Percentiles rank a stretch among this genome's conserved stretches.
phyloP scores from a whole-genome alignment of 2,797 vertebrate genomes.

The Rhodeus uyekii region DNA sequence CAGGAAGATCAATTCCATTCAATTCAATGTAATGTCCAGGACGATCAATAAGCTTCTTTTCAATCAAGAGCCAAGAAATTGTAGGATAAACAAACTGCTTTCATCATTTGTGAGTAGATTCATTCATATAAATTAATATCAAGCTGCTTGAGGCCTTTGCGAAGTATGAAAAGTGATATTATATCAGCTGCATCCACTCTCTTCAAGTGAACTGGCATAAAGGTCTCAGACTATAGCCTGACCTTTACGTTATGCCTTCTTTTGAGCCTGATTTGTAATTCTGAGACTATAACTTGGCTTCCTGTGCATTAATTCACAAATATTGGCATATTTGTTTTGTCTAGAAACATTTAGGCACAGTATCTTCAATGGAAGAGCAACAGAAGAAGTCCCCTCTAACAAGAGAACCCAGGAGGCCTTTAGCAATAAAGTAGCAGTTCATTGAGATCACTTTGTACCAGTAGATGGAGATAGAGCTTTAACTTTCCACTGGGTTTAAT shows the following conservation, averaged over 20 bases:
- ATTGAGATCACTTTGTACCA: neutral
- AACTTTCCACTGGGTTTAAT: neutral
- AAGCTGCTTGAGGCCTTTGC: neutral
- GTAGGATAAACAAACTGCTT: constrained; percentile 3
- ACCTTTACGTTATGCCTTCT: neutral
- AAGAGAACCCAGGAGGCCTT: neutral
- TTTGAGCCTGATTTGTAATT: no score
- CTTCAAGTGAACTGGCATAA: constrained; percentile 1
- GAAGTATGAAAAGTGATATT: neutral
- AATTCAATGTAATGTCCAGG: neutral
- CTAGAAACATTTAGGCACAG: neutral
- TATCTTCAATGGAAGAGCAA: neutral
- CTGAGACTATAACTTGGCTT: neutral
- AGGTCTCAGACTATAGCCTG: constrained; percentile 5
- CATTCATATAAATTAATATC: neutral
- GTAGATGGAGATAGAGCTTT: constrained; percentile 33
- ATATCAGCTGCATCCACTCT: neutral
- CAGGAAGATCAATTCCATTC: neutral
- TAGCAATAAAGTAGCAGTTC: neutral
- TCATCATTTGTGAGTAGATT: neutral
- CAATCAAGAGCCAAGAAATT: neutral
- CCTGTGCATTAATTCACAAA: neutral
- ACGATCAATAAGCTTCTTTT: neutral
- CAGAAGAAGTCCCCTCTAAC: neutral
- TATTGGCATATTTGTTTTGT: neutral